Base-by-base conservation (phyloP, 2,113 vertebrate species). In the Pterocles orientalis region DNA sequence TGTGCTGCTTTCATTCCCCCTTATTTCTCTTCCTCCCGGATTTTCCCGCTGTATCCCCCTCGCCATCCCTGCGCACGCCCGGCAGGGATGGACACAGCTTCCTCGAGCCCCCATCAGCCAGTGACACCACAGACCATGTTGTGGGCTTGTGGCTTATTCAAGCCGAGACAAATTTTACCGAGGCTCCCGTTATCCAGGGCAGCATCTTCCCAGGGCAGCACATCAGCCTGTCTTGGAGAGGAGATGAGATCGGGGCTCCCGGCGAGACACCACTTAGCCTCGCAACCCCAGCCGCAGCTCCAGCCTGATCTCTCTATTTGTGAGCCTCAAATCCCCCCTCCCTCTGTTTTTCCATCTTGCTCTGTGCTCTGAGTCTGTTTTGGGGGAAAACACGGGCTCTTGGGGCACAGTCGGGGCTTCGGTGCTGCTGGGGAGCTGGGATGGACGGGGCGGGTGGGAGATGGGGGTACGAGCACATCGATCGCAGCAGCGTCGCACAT, bases 401-500 rank as follows among this genome's bases (percentile, higher is more conserved):
- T 3, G 41, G 69, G 81, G 41, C 53, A 18, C 0, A 1, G 12
- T 7, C 1, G 8, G 64, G 4, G 70, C 14, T 51, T 61, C 28
- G 54, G n/a, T 68, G 80, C 48, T 56, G 90, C 54, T 41, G 62
- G 45, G 58, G 65, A 21, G 54, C 6, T 1, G 9, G 0, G 3
- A 54, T 8, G 18, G 56, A 48, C 12, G 0, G 6, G 53, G 47
- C 20, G 5, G 34, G 65, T 23, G 71, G 71, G 64, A 61, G 23
- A 41, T 41, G 41, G 39, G 39, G 39, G 10, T 10, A 25, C 3
- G 34, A 5, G 36, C 20, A 20, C 5, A 0, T 3, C 19, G 25
- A 19, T 36, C 31, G 1, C 60, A 10, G n/a, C 24, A 3, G 24
- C 36, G 19, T 2, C 5, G 6, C 33, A 18, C 31, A 1, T 0